Base-by-base conservation (phyloP, 1,140 invertebrate genomes). In the Aphis craccivora region DNA sequence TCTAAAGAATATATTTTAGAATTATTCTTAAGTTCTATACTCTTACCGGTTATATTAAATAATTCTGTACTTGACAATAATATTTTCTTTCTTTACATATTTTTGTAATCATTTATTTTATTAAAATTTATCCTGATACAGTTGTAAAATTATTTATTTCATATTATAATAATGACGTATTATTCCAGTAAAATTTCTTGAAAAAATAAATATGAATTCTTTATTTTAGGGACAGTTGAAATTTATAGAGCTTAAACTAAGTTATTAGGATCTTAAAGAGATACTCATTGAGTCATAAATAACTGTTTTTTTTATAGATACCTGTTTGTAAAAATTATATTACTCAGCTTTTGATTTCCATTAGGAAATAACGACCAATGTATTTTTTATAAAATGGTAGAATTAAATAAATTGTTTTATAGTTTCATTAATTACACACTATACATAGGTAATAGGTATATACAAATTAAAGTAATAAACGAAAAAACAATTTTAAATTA, bases 1-100 rank as follows among this genome's bases (percentile, higher is more conserved):
- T 88, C 45, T 88, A 88, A 35, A 51, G 43, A 48, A 88, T 88
- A 48, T 88, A 88, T n/a, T 48, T 35, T n/a, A 87, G 40, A 86
- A 86, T 48, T 67, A 20, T 87, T 86, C 25, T 86, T 43, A n/a
- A 86, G 43, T 86, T 45, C 23, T 14, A 45, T 20, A 45, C 4
- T 0, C 40, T 30, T 45, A 45, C 37, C 45, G 22, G 25, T 18
- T 86, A 45, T 45, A 30, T 45, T 67, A 76, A 18, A n/a, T 76
- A 76, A 76, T 18, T 76, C 20, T 76, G 14, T 76, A 76, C n/a
- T 60, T 60, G 55, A 3, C 25, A 30, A 30, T 60, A 60, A 60
- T 60, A 9, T 60, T 60, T 60, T 60, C 60, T 67, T 30, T 67
- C 9, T 67, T 67, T 14, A 4, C 30, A n/a, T 14, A 67, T 67